phyloP scores from a whole-genome alignment of 2,888 invertebrate genomes.

The Drosophila falleni region DNA sequence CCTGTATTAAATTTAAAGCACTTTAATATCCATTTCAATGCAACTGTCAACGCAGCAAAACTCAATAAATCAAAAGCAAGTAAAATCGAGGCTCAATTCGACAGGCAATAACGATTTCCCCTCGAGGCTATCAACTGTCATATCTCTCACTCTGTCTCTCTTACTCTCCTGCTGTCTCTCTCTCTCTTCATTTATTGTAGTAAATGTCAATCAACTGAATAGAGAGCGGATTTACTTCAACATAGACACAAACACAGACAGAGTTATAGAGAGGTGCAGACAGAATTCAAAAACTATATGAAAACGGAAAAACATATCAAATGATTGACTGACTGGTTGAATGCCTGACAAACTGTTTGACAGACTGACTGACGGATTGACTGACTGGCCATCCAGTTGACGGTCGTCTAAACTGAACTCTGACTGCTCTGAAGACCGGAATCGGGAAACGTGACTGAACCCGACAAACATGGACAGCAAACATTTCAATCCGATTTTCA shows the following conservation, averaged over 20 bases:
- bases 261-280: conserved; percentile 39
- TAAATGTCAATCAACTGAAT: conserved; percentile 75
- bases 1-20: conserved; percentile 28
- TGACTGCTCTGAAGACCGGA: conserved; percentile 41
- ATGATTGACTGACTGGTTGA: conserved; percentile 54
- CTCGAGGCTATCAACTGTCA: conserved; percentile 47
- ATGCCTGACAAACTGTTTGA: conserved; percentile 52
- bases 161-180: not conserved
- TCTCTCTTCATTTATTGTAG: conserved; percentile 64
- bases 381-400: conserved; percentile 54
- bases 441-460: conserved; percentile 66
- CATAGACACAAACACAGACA: conserved; percentile 1
- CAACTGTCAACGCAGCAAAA: conserved; percentile 32
- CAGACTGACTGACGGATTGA: conserved; percentile 66
- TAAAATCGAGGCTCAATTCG: conserved; percentile 19
- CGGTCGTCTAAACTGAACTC: conserved; percentile 61
- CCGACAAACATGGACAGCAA: conserved; percentile 71
- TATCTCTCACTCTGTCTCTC: conserved; percentile 19
- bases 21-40: conserved; percentile 17
- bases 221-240: conserved; percentile 37
- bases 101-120: conserved; percentile 29
- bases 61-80: conserved; percentile 53
- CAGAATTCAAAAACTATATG: conserved; percentile 66
- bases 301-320: conserved; percentile 34
- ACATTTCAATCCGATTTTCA: conserved; percentile 79